phyloP scores from a whole-genome alignment of 2,888 invertebrate genomes.

The Danaus chrysippus region DNA sequence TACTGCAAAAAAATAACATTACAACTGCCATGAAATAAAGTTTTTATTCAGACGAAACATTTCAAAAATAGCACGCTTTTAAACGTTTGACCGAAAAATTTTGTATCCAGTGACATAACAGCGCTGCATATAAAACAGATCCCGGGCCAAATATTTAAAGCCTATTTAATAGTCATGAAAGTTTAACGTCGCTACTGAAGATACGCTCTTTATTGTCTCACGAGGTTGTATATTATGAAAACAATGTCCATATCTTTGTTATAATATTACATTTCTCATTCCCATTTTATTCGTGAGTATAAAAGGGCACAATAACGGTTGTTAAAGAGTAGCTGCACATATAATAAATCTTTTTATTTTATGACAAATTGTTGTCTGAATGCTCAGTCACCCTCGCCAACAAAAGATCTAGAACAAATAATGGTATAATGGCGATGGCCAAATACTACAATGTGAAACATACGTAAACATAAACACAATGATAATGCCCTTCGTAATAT shows the following conservation, averaged over 20 bases:
- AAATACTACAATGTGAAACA: constrained; percentile 57
- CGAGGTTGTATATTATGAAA: constrained; percentile 38
- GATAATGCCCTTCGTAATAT: constrained; percentile 54
- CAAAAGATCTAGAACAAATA: constrained; percentile 75
- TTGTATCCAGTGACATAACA: constrained; percentile 3
- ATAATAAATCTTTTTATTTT: constrained; percentile 77
- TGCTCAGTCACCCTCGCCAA: constrained; percentile 56
- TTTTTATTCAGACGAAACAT: not conserved
- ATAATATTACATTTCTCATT: constrained; percentile 67
- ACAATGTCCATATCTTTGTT: constrained; percentile 61
- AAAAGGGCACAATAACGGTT: constrained; percentile 73
- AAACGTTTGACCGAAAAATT: constrained; percentile 7
- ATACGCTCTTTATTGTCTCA: constrained; percentile 29
- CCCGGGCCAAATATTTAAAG: constrained; percentile 18
- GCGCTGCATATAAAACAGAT: constrained; percentile 12
- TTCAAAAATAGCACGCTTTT: constrained; percentile 6
- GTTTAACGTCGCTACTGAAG: constrained; percentile 20
- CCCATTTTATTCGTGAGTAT: constrained; percentile 71
- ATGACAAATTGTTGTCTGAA: constrained; percentile 76
- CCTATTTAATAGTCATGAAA: constrained; percentile 26
- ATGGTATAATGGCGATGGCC: constrained; percentile 69
- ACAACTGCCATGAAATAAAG: not conserved
- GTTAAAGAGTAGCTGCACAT: constrained; percentile 64
- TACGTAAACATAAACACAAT: constrained; percentile 69
- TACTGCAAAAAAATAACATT: too few species aligned